Conservation (phyloP, 2,113 vertebrate species). For the Tachycineta bicolor region DNA sequence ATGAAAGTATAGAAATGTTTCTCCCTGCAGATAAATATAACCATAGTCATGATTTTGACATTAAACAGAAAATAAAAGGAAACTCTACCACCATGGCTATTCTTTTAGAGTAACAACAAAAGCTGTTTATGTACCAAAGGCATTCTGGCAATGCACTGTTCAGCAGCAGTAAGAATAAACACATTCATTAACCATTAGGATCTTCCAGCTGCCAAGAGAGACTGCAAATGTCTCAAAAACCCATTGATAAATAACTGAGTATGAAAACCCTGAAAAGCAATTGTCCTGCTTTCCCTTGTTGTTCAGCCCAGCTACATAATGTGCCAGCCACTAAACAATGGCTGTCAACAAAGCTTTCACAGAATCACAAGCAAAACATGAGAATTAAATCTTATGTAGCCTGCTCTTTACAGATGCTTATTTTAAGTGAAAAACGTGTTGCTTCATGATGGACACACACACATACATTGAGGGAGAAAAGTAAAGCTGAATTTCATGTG, state of each 20-base stretch:
- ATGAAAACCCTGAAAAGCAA: neutral
- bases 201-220: conserved; percentile 36
- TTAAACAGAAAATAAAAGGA: neutral
- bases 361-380: neutral
- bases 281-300: neutral
- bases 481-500: neutral
- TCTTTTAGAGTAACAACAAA: conserved; percentile 17
- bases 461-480: neutral
- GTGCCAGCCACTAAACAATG: neutral
- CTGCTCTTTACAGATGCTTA: neutral
- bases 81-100: neutral
- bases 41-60: neutral
- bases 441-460: neutral
- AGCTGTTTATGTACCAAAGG: conserved; percentile 23
- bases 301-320: conserved; percentile 5
- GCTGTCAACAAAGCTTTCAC: neutral
- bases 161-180: conserved; percentile 49
- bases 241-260: neutral
- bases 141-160: neutral
- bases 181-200: conserved; percentile 32
- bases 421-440: neutral
- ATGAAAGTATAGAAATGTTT: neutral
- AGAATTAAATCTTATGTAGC: neutral
- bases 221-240: neutral
- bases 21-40: neutral